Conservation (phyloP, 2,888 invertebrate species). For the Augochlorella aurata region DNA sequence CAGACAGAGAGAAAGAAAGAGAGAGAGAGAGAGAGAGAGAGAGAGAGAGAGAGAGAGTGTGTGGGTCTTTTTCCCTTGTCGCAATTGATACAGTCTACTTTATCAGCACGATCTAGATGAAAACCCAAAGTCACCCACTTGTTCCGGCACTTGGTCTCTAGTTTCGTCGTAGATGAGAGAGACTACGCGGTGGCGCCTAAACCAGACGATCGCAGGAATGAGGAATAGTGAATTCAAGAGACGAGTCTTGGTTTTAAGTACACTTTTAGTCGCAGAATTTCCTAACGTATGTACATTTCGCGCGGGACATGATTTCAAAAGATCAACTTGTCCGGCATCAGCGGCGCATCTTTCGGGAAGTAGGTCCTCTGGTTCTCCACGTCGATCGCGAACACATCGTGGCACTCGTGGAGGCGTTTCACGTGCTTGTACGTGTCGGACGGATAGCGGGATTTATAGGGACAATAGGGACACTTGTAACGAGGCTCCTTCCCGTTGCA, state of each 20-base stretch:
- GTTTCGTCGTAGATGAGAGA: not conserved
- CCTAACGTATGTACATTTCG: constrained; percentile 1
- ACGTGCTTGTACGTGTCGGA: constrained; percentile 74
- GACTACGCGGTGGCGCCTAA: not conserved
- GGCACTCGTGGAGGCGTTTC: constrained; percentile 66
- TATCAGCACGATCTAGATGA: not conserved
- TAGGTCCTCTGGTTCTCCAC: constrained; percentile 39
- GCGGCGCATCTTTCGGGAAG: constrained; percentile 34
- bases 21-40: not conserved
- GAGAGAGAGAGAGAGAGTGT: not conserved
- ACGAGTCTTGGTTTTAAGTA: constrained; percentile 5
- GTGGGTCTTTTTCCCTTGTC: not conserved
- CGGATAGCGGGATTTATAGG: constrained; percentile 58
- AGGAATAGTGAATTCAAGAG: not conserved
- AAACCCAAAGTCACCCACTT: no score
- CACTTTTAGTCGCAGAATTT: constrained; percentile 16
- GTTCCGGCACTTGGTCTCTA: not conserved
- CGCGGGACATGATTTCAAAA: not conserved
- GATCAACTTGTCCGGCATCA: constrained; percentile 5
- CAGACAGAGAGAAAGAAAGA: no score
- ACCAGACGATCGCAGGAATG: not conserved
- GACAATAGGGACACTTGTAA: constrained; percentile 78
- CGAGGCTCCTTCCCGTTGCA: constrained; percentile 71
- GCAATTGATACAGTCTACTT: not conserved
- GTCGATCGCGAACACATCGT: constrained; percentile 64